A percentile compares a stretch with the other conserved stretches of the same genome.
phyloP scores from a whole-genome alignment of 2,113 vertebrate species.

The Gallinago jamesoni region DNA sequence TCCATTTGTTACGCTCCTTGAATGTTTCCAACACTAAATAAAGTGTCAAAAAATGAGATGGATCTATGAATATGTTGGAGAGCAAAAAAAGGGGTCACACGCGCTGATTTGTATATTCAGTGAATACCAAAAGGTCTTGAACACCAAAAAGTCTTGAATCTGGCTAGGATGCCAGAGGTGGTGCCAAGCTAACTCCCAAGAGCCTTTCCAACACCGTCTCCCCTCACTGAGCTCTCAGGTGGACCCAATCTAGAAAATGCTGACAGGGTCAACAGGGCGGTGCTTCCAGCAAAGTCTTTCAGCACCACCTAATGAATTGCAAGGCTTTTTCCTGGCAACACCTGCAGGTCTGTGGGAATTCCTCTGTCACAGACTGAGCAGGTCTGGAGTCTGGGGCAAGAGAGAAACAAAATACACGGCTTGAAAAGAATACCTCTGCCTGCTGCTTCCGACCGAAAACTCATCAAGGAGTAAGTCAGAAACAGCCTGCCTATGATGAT shows the following conservation, averaged over 20 bases:
- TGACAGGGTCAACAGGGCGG: background rate
- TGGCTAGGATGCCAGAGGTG: background rate
- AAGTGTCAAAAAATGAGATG: slow-evolving; percentile 22
- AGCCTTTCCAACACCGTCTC: background rate
- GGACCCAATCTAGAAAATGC: background rate
- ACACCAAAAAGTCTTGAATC: background rate
- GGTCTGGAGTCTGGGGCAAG: background rate
- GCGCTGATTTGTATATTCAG: background rate
- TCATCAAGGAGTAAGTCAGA: background rate
- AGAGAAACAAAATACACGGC: background rate
- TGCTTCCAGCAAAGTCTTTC: slow-evolving; percentile 2
- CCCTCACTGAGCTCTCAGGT: background rate
- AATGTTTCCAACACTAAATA: slow-evolving; percentile 16
- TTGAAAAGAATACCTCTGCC: background rate
- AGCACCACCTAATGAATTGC: slow-evolving; percentile 30
- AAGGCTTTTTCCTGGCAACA: background rate
- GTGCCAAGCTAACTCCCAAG: background rate
- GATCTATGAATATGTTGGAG: background rate
- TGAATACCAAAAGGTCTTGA: background rate
- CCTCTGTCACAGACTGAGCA: background rate
- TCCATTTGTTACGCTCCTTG: background rate
- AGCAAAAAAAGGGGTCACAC: background rate
- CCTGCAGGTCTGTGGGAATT: background rate
- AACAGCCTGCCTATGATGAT: background rate
- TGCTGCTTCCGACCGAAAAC: background rate